Conservation (phyloP, 2,888 invertebrate species). For the Drosophila buzzatii region DNA sequence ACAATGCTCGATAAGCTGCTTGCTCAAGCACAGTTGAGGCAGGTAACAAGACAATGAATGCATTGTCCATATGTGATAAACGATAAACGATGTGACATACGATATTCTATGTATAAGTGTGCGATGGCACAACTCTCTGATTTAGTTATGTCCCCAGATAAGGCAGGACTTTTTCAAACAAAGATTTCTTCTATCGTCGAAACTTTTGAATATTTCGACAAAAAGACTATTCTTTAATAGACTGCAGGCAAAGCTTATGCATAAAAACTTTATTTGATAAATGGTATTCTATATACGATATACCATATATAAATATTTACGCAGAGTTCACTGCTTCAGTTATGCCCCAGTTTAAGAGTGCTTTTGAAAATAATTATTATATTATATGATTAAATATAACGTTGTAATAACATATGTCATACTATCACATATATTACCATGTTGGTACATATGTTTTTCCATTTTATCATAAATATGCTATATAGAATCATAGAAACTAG, state of each 20-base stretch:
- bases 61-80: slow-evolving; percentile 1
- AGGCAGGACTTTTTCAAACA: not conserved
- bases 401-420: not conserved
- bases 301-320: not conserved
- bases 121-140: not conserved
- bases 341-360: not conserved
- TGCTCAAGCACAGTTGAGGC: slow-evolving; percentile 27
- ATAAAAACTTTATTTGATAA: not conserved
- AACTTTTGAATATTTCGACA: not conserved
- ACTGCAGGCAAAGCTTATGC: not conserved
- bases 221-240: not conserved
- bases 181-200: not conserved
- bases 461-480: not conserved
- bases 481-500: not conserved
- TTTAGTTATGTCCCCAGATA: not conserved
- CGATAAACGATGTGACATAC: not conserved
- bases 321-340: not conserved
- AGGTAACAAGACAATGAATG: slow-evolving; percentile 18
- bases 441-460: not conserved
- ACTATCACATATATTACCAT: no score
- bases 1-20: slow-evolving; percentile 23
- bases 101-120: not conserved
- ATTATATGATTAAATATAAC: not conserved
- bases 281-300: not conserved
- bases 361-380: not conserved